Evolutionary conservation across 2,888 invertebrate genomes (phyloP).

Genomic region (Chrysina gloriosa): DNA sequence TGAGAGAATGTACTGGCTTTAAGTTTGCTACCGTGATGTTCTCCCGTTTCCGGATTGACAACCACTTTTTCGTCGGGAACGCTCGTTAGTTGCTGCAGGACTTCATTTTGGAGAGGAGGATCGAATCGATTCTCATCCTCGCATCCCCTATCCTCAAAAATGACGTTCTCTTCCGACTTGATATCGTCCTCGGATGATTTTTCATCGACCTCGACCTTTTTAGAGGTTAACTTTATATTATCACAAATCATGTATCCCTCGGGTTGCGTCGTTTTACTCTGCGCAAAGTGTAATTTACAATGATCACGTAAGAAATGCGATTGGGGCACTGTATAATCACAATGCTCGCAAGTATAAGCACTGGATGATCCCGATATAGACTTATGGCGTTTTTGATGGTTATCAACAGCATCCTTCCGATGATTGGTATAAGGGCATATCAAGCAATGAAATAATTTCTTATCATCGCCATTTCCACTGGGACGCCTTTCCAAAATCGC

Average conservation of each 20-base stretch:
- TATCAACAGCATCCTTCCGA: conserved; percentile 77
- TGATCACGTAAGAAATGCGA: conserved; percentile 83
- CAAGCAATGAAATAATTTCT: conserved; percentile 76
- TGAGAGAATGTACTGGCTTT: conserved; percentile 50
- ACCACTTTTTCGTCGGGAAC: conserved; percentile 63
- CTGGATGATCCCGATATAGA: conserved; percentile 71
- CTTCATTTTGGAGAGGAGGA: conserved; percentile 53
- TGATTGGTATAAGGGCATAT: conserved; percentile 85
- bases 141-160: conserved; percentile 56
- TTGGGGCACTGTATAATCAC: conserved; percentile 83
- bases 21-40: conserved; percentile 54
- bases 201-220: conserved; percentile 62
- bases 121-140: conserved; percentile 53
- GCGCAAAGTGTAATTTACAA: conserved; percentile 79
- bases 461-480: conserved; percentile 63
- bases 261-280: conserved; percentile 68
- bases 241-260: conserved; percentile 74
- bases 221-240: conserved; percentile 70
- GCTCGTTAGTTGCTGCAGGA: conserved; percentile 58
- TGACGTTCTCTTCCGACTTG: conserved; percentile 47
- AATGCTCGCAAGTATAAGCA: conserved; percentile 80
- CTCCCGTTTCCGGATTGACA: conserved; percentile 63
- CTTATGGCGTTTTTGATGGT: conserved; percentile 80
- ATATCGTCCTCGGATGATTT: conserved; percentile 48
- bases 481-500: conserved; percentile 11